Evolutionary conservation across 2,797 vertebrate genomes (phyloP), one percentile per base, ranked within the genome.

Genomic region (Brachymystax lenok): DNA sequence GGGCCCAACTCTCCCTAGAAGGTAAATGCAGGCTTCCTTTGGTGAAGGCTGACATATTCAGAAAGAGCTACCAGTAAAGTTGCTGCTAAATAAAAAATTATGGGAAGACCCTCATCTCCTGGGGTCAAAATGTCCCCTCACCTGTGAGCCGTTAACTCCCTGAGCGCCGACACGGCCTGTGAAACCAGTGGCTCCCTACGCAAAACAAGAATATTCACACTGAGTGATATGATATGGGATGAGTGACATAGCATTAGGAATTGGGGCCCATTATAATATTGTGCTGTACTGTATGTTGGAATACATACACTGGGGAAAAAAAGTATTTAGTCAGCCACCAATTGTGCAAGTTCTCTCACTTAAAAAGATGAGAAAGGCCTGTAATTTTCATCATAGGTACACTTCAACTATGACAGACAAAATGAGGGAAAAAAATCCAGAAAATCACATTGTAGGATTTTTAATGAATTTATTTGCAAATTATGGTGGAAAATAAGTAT

Each of bases 131-230:
- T 30, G 30, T 30, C 19, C 24, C 77, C 93, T 85, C 84, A 97
- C 97, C 95, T 95, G 94, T 2, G 96, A 96, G 76, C 97, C 96
- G 4, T 96, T 96, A 74, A 88, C 77, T 14, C 97, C 96, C 82
- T 86, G 94, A 71, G 82, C 87, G 0, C 97, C 97, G 0, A 93
- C 77, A 0, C 50, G 7, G 27, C 97, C 97, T 0, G 94, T 95
- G 27, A 87, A 77, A 56, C 96, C 96, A 0, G 89, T 80, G 17
- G 94, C 84, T 0, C 96, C 96, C 97, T 98, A 85, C 14, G 8
- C 13, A 80, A 71, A 35, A 28, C 52, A 27, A 28, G 66, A 54
- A 69, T 27, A 52, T 17, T 52, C 5, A 77, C n/a, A 46, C 59
- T 59, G 8, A 71, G 21, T 73, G 1, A 70, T 54, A 56, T 5